Evolutionary conservation across 2,888 invertebrate genomes (phyloP), one percentile per base, ranked within the genome.

Genomic region (Agonopterix arenella): DNA sequence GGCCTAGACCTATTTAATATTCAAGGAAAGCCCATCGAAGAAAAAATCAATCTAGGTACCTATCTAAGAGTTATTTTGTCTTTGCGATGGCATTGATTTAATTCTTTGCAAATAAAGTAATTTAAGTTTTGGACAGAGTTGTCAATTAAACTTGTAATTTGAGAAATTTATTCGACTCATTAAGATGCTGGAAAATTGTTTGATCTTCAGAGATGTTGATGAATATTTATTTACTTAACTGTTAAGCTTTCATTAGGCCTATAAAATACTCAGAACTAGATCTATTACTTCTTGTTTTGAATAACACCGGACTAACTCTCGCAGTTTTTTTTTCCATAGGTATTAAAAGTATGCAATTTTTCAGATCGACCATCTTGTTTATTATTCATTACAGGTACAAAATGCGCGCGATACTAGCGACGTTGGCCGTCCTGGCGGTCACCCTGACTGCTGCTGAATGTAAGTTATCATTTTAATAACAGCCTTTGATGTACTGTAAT

Each of bases 351-450:
- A 13, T 13, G 13, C 13, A 13, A 13, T 13, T n/a, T n/a, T n/a
- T n/a, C n/a, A n/a, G n/a, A n/a, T 13, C 13, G 13, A 13, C 13
- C 13, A 13, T 13, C 45, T 7, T 36, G 45, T 45, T 47, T 45
- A 11, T 58, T 11, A 55, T 59, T 77, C 60, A 53, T 71, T 75
- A 9, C 78, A 86, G 86, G 75, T 79, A 61, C 69, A 85, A 66
- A 68, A 89, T 89, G 88, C 75, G 79, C 65, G 76, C 61, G 53
- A 58, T 83, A 75, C 71, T 84, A 58, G 78, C 76, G 74, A 70
- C 85, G 83, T 84, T 88, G 84, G 86, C 81, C 63, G 80, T 84
- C 76, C 74, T 88, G 53, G 78, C 79, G 57, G 74, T 71, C 52
- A 59, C 66, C n/a, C 62, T 73, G 44, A 67, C 76, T 54, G 71